These are phyloP conservation scores for Lycophotia porphyrea DNA, from an alignment of 2,888 invertebrate genomes.

Conservation along the genomic window DNA sequence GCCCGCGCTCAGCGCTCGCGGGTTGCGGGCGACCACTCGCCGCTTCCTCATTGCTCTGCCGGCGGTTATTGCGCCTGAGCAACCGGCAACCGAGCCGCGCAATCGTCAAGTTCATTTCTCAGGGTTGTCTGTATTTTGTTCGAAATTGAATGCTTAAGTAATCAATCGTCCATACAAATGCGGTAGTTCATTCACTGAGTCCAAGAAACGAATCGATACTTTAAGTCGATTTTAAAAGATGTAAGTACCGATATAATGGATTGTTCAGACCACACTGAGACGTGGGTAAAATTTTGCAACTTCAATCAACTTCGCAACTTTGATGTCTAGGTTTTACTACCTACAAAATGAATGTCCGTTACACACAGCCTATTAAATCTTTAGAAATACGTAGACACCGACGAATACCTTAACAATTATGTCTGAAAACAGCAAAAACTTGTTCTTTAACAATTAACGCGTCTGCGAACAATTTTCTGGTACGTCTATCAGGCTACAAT, in stretches of 20 bases:
- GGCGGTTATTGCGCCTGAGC: constrained; percentile 74
- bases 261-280: constrained; percentile 34
- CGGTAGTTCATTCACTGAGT: constrained; percentile 43
- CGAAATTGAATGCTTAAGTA: constrained; percentile 57
- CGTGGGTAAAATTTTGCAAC: constrained; percentile 25
- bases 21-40: constrained; percentile 79
- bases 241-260: constrained; percentile 12
- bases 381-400: constrained; percentile 30
- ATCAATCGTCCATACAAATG: constrained; percentile 58
- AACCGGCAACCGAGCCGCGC: constrained; percentile 52
- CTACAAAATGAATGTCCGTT: not conserved
- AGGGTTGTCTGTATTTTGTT: constrained; percentile 65
- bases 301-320: constrained; percentile 28
- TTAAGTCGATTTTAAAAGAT: constrained; percentile 28
- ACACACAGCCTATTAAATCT: constrained; percentile 43
- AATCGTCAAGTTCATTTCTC: constrained; percentile 71
- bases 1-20: constrained; percentile 67
- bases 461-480: constrained; percentile 35
- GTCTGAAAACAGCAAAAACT: constrained; percentile 49
- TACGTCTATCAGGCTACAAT: constrained; percentile 44
- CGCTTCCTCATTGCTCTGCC: constrained; percentile 83
- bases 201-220: constrained; percentile 45
- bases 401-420: constrained; percentile 36
- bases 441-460: constrained; percentile 50
- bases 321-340: constrained; percentile 19